A percentile compares a stretch with the other conserved stretches of the same genome.
Conservation (phyloP, 2,113 vertebrate species). For the Petaurus breviceps region DNA sequence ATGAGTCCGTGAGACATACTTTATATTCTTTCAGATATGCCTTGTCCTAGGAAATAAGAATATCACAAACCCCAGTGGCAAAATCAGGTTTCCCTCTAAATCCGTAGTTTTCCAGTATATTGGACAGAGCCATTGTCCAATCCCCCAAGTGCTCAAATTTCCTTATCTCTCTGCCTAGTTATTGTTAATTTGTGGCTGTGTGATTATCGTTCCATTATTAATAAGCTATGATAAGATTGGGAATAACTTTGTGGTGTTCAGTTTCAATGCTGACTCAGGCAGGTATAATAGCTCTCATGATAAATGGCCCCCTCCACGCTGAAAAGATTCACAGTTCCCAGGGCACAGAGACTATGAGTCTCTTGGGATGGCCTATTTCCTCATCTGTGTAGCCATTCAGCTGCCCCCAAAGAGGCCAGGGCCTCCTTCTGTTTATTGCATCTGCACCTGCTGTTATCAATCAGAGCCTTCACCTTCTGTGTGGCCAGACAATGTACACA, state of each 20-base stretch:
- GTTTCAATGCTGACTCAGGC: conserved; percentile 47
- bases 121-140: neutral
- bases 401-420: conserved; percentile 49
- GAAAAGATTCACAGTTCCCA: conserved; percentile 56
- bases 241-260: conserved; percentile 64
- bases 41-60: neutral
- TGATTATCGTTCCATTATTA: conserved; percentile 73
- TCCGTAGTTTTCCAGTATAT: conserved; percentile 21
- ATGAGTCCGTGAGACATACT: neutral
- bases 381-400: conserved; percentile 14
- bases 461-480: conserved; percentile 19
- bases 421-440: conserved; percentile 49
- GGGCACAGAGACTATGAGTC: fast-evolving
- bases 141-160: conserved; percentile 70
- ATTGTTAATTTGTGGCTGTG: conserved; percentile 73
- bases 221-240: conserved; percentile 72
- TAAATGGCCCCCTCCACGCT: conserved; percentile 46
- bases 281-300: conserved; percentile 35
- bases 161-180: conserved; percentile 68
- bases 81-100: neutral
- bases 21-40: neutral
- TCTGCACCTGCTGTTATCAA: conserved; percentile 44
- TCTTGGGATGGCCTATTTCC: neutral
- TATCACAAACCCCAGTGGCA: neutral
- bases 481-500: neutral